Conservation (phyloP, 2,888 invertebrate species). For the Ophioninae sp. region DNA sequence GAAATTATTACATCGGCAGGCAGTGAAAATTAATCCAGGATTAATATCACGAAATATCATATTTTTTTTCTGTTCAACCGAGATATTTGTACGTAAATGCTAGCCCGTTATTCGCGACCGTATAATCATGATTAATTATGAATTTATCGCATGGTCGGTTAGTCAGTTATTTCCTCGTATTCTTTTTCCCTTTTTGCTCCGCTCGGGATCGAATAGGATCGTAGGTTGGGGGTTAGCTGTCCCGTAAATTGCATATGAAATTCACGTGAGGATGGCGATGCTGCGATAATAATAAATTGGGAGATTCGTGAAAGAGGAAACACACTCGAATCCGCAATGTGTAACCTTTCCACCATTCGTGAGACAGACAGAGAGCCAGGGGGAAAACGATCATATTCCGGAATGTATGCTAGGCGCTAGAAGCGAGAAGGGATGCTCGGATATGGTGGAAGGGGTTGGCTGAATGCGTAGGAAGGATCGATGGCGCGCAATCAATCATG, state of each 20-base stretch:
- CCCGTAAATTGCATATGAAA: slow-evolving; percentile 49
- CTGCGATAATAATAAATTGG: slow-evolving; percentile 55
- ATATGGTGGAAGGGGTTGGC: slow-evolving; percentile 19
- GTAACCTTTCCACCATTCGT: neutral
- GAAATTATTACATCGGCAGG: slow-evolving; percentile 14
- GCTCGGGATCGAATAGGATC: neutral
- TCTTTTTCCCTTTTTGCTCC: neutral
- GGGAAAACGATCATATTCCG: slow-evolving; percentile 20
- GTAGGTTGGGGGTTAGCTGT: neutral
- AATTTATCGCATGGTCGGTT: slow-evolving; percentile 60
- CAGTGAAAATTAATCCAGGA: neutral
- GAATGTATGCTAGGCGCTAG: slow-evolving; percentile 33
- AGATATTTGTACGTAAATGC: neutral
- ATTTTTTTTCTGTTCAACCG: neutral
- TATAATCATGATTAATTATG: slow-evolving; percentile 56
- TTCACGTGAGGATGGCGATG: slow-evolving; percentile 29
- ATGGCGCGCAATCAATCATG: slow-evolving; percentile 77
- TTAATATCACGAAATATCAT: neutral
- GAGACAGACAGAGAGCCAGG: slow-evolving; percentile 24
- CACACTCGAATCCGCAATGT: slow-evolving; percentile 26
- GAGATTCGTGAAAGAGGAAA: slow-evolving; percentile 26
- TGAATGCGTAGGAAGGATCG: slow-evolving; percentile 60
- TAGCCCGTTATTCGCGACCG: slow-evolving; percentile 29
- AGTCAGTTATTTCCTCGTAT: slow-evolving; percentile 44
- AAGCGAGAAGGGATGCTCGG: slow-evolving; percentile 14